Percentiles rank a stretch among this genome's conserved stretches.
These are phyloP conservation scores for Acleris literana DNA, from an alignment of 2,888 invertebrate species.

Conservation along the genomic window DNA sequence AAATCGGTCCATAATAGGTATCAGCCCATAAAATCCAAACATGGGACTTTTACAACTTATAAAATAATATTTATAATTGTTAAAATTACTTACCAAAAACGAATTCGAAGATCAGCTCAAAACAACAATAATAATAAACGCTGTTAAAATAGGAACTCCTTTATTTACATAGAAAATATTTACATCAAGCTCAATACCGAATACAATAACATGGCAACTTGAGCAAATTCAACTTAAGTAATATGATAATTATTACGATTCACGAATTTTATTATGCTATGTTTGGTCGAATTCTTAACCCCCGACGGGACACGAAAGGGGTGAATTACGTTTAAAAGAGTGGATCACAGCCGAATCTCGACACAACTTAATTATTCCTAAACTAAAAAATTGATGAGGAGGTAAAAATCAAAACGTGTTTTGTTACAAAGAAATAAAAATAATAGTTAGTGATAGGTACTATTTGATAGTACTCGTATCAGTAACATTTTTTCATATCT, in stretches of 20 bases:
- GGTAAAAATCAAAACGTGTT: too few relatives aligned
- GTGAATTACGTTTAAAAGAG: constrained; percentile 20
- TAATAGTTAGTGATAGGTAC: too few relatives aligned
- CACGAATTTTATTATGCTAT: constrained; percentile 44
- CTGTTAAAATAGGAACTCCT: constrained; percentile 76
- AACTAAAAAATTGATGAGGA: constrained; percentile 3
- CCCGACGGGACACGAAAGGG: background rate
- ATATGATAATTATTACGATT: constrained; percentile 52
- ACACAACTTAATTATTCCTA: constrained; percentile 15
- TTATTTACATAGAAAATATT: constrained; percentile 78
- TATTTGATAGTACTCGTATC: too few relatives aligned
- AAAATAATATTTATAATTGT: too few relatives aligned
- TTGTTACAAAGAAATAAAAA: too few relatives aligned
- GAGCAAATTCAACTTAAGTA: constrained; percentile 69
- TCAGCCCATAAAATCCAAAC: too few relatives aligned
- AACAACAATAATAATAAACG: constrained; percentile 58
- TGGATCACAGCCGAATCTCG: constrained; percentile 34
- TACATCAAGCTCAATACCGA: constrained; percentile 61
- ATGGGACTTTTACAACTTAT: too few relatives aligned
- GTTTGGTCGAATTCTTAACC: constrained; percentile 27
- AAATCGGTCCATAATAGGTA: too few relatives aligned
- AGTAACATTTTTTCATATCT: too few relatives aligned
- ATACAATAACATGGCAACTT: constrained; percentile 74
- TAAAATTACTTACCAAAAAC: too few relatives aligned
- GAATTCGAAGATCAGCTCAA: too few relatives aligned